Percentiles rank a stretch among this genome's conserved stretches.
These are phyloP conservation scores for Gonioctena quinquepunctata DNA, from an alignment of 1,140 invertebrate genomes.

Conservation along the genomic window DNA sequence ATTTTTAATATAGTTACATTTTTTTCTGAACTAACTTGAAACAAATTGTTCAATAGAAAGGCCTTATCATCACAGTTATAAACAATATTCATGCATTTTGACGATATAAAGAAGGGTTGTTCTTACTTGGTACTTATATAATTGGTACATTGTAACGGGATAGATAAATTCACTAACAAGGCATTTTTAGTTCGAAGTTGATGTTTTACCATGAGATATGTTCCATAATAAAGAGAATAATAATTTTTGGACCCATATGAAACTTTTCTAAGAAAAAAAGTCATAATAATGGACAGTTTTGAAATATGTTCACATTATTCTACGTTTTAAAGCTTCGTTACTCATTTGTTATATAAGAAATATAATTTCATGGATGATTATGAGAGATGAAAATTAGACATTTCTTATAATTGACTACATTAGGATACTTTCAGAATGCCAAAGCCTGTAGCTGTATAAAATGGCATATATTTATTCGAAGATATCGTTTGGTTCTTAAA, in stretches of 20 bases:
- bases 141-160: constrained; percentile 10
- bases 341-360: not conserved
- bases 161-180: constrained; percentile 4
- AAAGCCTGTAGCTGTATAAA: no score
- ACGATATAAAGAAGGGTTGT: not conserved
- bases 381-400: no score
- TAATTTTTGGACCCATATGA: not conserved
- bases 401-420: no score
- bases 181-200: not conserved
- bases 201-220: not conserved
- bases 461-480: no score
- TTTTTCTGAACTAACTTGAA: constrained; percentile 17
- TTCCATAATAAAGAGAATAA: not conserved
- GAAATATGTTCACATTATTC: not conserved
- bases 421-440: no score
- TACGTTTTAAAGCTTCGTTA: not conserved
- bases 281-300: not conserved
- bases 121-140: constrained; percentile 11
- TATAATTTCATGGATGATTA: no score
- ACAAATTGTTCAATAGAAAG: constrained; percentile 23
- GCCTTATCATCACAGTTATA: constrained; percentile 34
- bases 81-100: constrained; percentile 19
- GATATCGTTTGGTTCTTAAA: no score
- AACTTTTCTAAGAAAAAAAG: not conserved
- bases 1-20: constrained; percentile 12